Evolutionary conservation across 2,888 invertebrate species (phyloP).

Genomic region (Drosophila mayaguana): DNA sequence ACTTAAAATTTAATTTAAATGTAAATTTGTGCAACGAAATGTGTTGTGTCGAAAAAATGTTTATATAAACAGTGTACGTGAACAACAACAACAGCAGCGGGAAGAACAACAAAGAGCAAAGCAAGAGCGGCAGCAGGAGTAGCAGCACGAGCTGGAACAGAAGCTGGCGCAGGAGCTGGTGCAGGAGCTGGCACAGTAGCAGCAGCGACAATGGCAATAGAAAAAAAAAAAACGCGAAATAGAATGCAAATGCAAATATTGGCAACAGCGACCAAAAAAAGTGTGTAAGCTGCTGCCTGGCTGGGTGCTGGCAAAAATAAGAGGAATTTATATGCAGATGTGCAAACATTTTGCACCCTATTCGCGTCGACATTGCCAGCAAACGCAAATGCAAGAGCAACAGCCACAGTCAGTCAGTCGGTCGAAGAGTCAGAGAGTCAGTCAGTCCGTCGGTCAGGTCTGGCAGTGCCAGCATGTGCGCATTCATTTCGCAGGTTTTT

Average conservation of each 20-base stretch:
- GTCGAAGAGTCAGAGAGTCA: conserved; percentile 10
- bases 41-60: conserved; percentile 81
- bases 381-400: conserved; percentile 23
- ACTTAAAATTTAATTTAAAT: conserved; percentile 82
- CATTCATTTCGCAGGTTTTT: conserved; percentile 75
- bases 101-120: conserved; percentile 31
- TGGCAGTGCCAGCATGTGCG: conserved; percentile 54
- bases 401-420: conserved; percentile 13
- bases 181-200: conserved; percentile 15
- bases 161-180: conserved; percentile 14
- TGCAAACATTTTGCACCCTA: conserved; percentile 80
- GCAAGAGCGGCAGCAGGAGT: conserved; percentile 10
- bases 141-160: conserved; percentile 10
- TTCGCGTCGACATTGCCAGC: conserved; percentile 54
- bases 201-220: conserved; percentile 58
- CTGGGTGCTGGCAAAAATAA: conserved; percentile 74
- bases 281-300: conserved; percentile 76
- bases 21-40: conserved; percentile 81
- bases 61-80: conserved; percentile 79
- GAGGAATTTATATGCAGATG: conserved; percentile 82
- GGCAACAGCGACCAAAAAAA: conserved; percentile 69
- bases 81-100: conserved; percentile 22
- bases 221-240: conserved; percentile 58
- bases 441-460: not conserved
- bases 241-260: conserved; percentile 82